Conservation (phyloP, 2,113 vertebrate genomes). For the Telmatochromis brachygnathus region DNA sequence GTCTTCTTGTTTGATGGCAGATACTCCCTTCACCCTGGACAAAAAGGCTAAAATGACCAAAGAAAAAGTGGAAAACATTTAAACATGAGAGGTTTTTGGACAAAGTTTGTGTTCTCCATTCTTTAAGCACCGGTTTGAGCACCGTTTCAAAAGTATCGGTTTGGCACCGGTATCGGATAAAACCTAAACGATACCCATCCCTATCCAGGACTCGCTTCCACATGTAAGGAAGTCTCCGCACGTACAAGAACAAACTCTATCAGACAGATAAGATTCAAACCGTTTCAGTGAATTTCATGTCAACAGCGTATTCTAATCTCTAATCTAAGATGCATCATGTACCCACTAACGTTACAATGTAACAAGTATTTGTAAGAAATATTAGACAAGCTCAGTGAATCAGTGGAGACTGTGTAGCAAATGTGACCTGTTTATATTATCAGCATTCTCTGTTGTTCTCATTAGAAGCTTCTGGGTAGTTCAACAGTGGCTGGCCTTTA, state of each 20-base stretch:
- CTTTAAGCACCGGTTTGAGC: too few species aligned
- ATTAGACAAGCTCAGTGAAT: background rate
- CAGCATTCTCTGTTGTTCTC: background rate
- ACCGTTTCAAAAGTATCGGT: too few species aligned
- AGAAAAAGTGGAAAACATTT: too few species aligned
- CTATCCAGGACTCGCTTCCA: accelerated
- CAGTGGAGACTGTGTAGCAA: background rate
- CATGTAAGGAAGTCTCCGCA: background rate
- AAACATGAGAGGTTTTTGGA: too few species aligned
- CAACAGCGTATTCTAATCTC: background rate
- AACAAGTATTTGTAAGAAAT: background rate
- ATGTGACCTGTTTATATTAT: background rate
- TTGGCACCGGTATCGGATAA: too few species aligned
- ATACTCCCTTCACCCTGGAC: too few species aligned
- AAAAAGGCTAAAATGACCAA: too few species aligned
- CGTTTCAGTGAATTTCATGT: background rate
- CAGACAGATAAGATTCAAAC: background rate
- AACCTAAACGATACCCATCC: too few species aligned
- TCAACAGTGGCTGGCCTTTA: background rate
- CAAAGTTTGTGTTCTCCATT: accelerated
- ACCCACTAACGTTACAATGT: background rate
- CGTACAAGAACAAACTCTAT: background rate
- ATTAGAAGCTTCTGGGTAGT: background rate
- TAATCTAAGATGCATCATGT: background rate
- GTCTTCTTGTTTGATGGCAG: too few species aligned